Conservation (phyloP, 2,797 vertebrate species). For the Anguilla obscura region DNA sequence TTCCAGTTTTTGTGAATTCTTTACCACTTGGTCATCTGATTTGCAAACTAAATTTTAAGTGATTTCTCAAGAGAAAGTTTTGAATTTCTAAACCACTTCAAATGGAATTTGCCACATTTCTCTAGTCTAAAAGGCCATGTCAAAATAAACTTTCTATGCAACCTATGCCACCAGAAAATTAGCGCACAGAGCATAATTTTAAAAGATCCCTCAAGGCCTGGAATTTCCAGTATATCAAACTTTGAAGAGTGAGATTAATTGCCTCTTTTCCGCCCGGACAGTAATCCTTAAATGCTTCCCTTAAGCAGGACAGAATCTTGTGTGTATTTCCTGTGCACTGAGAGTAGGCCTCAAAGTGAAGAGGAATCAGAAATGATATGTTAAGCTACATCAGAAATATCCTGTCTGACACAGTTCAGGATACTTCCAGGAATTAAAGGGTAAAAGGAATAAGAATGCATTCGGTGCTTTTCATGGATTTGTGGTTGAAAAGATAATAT, state of each 20-base stretch:
- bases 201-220: conserved; percentile 66
- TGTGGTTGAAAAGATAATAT: conserved; percentile 44
- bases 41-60: neutral
- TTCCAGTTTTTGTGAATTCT: neutral
- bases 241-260: conserved; percentile 75
- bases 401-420: conserved; percentile 44
- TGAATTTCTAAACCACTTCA: neutral
- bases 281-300: conserved; percentile 75
- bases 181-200: conserved; percentile 68
- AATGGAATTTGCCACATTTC: conserved; percentile 43
- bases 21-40: no score
- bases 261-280: conserved; percentile 71
- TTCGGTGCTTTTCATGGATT: conserved; percentile 58
- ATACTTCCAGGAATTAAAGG: conserved; percentile 48
- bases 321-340: conserved; percentile 42
- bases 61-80: neutral
- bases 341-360: conserved; percentile 36
- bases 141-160: conserved; percentile 26
- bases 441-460: conserved; percentile 40
- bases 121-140: conserved; percentile 22
- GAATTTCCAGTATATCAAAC: conserved; percentile 67
- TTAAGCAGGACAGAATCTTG: conserved; percentile 60
- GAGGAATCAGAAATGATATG: conserved; percentile 42
- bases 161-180: conserved; percentile 51
- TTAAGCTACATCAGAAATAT: conserved; percentile 51